Evolutionary conservation across 2,797 vertebrate species (phyloP), one percentile per base, ranked within the genome.

Genomic region (Parotocinclus haroldoi): DNA sequence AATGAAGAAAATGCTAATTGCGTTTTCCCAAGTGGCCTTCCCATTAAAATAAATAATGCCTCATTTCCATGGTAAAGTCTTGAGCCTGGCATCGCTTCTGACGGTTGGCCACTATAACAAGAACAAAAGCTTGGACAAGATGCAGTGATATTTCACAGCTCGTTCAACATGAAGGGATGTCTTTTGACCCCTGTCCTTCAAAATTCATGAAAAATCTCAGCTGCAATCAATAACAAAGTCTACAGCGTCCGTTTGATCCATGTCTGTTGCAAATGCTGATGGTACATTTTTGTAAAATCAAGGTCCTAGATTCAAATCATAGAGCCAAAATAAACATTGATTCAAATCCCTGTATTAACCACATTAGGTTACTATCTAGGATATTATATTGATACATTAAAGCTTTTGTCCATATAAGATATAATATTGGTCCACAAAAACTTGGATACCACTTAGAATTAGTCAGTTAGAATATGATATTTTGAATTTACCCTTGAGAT

Each of bases 1-100:
- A 79, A 66, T 38, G 62, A 75, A 68, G 62, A 63, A 45, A 64
- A 83, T 76, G 75, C 58, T 78, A 82, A 86, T 82, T 68, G 40
- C 19, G 67, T 58, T 66, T 84, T 64, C 39, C 67, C 69, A 57
- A 76, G 79, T 68, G 81, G 72, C 69, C 73, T 42, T 59, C 27
- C 61, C 72, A 78, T 83, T 81, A 73, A 78, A 80, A 79, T 83
- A 76, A 81, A 83, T 83, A 76, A 17, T 61, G 52, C 50, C 76
- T 81, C 59, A 82, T 83, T 72, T 81, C 68, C 71, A 80, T 79
- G 68, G 72, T 68, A 67, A 70, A 80, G 66, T 68, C 74, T 56
- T 27, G 55, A 66, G 66, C 16, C 63, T 69, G 38, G 63, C 49
- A 48, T 78, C 65, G 53, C 44, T 74, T 76, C 62, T 66, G 53